Evolutionary conservation across 2,797 vertebrate species (phyloP).

Genomic region (Presbytis comata): DNA sequence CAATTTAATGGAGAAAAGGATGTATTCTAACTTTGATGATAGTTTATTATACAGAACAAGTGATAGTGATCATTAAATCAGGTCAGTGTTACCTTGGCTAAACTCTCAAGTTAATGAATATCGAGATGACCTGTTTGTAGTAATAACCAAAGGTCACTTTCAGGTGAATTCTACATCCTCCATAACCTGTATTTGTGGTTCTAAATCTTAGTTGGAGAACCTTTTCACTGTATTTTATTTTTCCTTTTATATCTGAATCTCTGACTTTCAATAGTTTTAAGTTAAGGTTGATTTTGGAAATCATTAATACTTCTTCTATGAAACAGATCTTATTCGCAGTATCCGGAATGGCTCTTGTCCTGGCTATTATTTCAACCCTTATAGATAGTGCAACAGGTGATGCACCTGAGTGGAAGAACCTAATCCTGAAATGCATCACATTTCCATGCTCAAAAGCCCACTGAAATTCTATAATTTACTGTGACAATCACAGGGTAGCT

Average conservation of each 20-base stretch:
- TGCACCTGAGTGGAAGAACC: neutral
- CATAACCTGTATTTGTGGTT: neutral
- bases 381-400: neutral
- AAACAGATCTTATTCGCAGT: neutral
- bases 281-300: constrained; percentile 6
- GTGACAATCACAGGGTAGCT: neutral
- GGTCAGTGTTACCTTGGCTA: neutral
- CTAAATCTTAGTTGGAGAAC: neutral
- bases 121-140: neutral
- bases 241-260: neutral
- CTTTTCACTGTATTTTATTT: neutral
- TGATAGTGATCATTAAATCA: neutral
- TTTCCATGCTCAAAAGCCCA: neutral
- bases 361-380: constrained; percentile 3
- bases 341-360: neutral
- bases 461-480: neutral
- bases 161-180: neutral
- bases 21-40: neutral
- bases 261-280: neutral
- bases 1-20: neutral
- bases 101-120: neutral
- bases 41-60: neutral
- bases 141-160: neutral
- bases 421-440: neutral
- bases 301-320: neutral